Evolutionary conservation across 2,797 vertebrate species (phyloP).

Genomic region (Sibirionetta formosa): DNA sequence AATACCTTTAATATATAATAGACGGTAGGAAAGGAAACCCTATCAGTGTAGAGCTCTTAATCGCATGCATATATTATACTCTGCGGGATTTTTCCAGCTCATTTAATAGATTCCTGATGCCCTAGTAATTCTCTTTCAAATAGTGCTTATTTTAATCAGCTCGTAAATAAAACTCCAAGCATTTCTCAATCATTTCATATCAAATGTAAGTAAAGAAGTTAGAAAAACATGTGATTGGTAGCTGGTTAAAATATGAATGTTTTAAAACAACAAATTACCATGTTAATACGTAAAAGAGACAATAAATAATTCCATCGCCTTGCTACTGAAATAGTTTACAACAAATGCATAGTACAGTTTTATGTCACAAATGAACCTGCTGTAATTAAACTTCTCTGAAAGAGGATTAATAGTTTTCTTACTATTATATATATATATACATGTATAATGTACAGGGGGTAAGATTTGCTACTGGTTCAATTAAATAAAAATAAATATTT

Average conservation of each 20-base stretch:
- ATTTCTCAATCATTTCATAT: background rate
- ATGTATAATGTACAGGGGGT: background rate
- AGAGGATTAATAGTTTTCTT: background rate
- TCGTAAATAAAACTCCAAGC: background rate
- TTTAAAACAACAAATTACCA: background rate
- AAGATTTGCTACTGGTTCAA: background rate
- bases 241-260: background rate
- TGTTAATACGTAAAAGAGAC: background rate
- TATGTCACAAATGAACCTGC: background rate
- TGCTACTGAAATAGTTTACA: background rate
- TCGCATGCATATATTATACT: background rate
- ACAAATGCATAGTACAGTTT: background rate
- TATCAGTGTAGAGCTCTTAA: background rate
- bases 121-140: slow-evolving; percentile 23
- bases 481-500: background rate
- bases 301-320: background rate
- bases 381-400: background rate
- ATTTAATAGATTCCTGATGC: slow-evolving; percentile 19
- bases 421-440: background rate
- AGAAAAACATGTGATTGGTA: background rate
- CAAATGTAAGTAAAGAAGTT: background rate
- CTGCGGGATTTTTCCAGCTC: background rate
- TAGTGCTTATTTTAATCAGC: background rate
- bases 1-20: background rate
- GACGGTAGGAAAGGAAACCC: background rate